Conservation (phyloP, 2,113 vertebrate species). For the Ctenomys sociabilis region DNA sequence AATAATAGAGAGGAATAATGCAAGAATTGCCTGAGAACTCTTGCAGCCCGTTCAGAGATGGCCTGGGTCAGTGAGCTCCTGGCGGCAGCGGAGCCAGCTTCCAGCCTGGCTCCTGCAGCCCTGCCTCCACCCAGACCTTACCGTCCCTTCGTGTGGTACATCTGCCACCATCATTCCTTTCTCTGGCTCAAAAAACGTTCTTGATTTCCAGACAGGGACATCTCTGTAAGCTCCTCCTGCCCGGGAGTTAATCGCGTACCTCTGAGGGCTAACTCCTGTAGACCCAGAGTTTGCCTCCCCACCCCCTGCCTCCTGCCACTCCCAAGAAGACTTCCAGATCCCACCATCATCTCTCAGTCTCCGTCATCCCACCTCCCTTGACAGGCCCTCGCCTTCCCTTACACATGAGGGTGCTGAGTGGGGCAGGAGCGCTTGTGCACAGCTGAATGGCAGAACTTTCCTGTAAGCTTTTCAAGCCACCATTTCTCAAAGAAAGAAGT, state of each 20-base stretch:
- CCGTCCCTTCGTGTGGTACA: background rate
- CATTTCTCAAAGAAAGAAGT: background rate
- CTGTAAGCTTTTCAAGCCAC: background rate
- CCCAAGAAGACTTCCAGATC: background rate
- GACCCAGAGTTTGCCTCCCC: background rate
- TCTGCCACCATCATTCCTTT: background rate
- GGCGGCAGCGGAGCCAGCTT: background rate
- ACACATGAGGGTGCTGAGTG: background rate
- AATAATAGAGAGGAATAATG: background rate
- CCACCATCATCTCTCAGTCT: conserved; percentile 8
- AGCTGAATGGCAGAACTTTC: background rate
- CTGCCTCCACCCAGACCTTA: background rate
- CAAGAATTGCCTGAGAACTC: background rate
- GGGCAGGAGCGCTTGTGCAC: background rate
- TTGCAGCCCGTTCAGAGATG: background rate
- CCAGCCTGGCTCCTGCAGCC: background rate
- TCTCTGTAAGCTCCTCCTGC: background rate
- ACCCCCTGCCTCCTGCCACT: background rate
- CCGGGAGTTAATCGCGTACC: background rate
- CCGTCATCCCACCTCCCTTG: background rate
- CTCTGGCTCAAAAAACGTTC: background rate
- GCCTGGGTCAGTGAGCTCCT: background rate
- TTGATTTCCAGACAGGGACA: background rate
- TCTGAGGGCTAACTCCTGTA: background rate
- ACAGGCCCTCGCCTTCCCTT: background rate